phyloP scores from a whole-genome alignment of 2,113 vertebrate genomes.

The Struthio camelus region DNA sequence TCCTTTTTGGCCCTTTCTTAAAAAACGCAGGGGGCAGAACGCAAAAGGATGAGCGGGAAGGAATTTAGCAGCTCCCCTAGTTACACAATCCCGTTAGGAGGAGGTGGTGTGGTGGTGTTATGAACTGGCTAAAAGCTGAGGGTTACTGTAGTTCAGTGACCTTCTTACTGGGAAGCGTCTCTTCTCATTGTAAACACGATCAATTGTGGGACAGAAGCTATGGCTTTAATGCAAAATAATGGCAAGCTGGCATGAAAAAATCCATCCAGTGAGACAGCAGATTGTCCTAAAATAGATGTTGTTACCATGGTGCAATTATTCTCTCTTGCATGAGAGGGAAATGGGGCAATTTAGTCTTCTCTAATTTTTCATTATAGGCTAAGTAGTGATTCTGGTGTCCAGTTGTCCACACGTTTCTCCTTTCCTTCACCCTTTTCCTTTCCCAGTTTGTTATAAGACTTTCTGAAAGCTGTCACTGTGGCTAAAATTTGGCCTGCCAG shows the following conservation, averaged over 20 bases:
- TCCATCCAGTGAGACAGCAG: conserved; percentile 5
- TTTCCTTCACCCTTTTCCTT: neutral
- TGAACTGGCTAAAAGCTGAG: conserved; percentile 5
- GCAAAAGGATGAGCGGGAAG: neutral
- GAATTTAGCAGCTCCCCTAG: neutral
- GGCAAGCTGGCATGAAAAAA: neutral
- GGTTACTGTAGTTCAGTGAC: conserved; percentile 55
- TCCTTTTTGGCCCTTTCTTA: neutral
- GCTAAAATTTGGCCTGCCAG: neutral
- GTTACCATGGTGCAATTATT: neutral
- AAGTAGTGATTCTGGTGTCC: neutral
- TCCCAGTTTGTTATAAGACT: neutral
- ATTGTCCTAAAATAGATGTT: conserved; percentile 29
- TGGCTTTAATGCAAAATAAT: conserved; percentile 48
- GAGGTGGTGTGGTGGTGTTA: neutral
- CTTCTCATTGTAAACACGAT: conserved; percentile 17
- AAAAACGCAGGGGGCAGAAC: neutral
- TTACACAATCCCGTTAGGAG: neutral
- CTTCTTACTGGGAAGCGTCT: conserved; percentile 20
- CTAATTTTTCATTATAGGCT: neutral
- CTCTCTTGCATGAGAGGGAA: conserved; percentile 5
- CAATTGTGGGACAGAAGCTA: neutral
- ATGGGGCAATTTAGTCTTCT: neutral
- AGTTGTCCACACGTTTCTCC: neutral
- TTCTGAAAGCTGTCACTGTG: neutral